Percentiles rank a stretch among this genome's conserved stretches.
Conservation (phyloP, 2,113 vertebrate genomes). For the Peromyscus leucopus region DNA sequence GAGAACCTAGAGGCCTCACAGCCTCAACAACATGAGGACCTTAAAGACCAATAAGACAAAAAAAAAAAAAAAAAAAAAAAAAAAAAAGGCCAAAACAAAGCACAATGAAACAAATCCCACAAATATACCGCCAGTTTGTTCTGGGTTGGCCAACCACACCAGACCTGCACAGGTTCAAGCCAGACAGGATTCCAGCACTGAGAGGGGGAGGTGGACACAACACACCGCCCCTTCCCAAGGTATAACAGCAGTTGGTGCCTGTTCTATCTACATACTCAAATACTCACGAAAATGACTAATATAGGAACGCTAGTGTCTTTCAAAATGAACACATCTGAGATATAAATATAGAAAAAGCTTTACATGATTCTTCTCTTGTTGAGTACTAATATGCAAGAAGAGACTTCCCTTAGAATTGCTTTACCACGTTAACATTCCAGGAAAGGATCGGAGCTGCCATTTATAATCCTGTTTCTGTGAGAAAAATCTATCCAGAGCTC, state of each 20-base stretch:
- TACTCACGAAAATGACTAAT: conserved; percentile 17
- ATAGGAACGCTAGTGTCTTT: conserved; percentile 32
- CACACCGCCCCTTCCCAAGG: not conserved
- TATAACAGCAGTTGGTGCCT: not conserved
- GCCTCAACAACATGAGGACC: not conserved
- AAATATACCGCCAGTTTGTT: not conserved
- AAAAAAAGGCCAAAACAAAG: not conserved
- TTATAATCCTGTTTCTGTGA: conserved; percentile 7
- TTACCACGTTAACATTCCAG: not conserved
- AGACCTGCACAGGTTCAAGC: not conserved
- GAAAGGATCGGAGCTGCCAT: conserved; percentile 2
- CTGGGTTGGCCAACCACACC: not conserved
- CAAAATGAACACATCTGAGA: not conserved
- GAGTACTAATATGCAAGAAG: conserved; percentile 29
- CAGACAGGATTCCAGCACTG: not conserved
- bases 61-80: not conserved
- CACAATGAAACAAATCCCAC: not conserved
- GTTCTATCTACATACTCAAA: not conserved
- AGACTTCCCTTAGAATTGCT: conserved; percentile 16
- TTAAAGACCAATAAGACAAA: not conserved
- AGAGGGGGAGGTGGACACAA: not conserved
- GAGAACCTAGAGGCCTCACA: not conserved
- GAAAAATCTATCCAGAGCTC: conserved; percentile 35
- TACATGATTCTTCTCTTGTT: not conserved
- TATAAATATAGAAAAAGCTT: conserved; percentile 38